phyloP scores from a whole-genome alignment of 2,113 vertebrate species.

The Illadopsis cleaveri region DNA sequence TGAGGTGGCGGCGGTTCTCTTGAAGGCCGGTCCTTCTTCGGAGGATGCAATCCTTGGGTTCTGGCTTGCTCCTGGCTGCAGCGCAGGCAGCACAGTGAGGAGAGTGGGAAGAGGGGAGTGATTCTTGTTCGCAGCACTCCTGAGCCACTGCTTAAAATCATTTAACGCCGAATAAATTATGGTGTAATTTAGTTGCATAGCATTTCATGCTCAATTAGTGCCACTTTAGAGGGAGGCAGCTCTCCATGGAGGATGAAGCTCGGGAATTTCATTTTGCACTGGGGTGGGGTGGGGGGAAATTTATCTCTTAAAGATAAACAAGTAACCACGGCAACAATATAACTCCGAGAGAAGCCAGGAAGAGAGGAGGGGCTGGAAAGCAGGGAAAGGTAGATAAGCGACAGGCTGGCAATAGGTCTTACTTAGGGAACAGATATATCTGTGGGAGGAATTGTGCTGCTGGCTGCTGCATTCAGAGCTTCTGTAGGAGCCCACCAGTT shows the following conservation, averaged over 20 bases:
- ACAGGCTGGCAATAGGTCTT: background rate
- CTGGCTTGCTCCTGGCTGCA: accelerated
- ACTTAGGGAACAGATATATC: background rate
- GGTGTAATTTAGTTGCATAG: constrained; percentile 50
- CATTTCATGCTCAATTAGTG: constrained; percentile 70
- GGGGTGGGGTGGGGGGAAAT: background rate
- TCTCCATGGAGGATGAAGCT: background rate
- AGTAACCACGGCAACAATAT: constrained; percentile 51
- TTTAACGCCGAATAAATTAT: constrained; percentile 62
- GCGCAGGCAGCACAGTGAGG: background rate
- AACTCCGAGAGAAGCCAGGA: background rate
- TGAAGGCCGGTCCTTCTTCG: accelerated
- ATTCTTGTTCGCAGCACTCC: constrained; percentile 2
- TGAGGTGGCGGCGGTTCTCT: accelerated
- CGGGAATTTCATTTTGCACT: background rate
- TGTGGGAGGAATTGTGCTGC: background rate
- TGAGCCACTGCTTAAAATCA: constrained; percentile 46
- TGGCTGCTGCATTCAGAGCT: background rate
- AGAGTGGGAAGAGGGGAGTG: background rate
- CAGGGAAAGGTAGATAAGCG: constrained; percentile 13
- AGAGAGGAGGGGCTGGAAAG: background rate
- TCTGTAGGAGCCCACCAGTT: background rate
- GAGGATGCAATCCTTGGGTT: background rate
- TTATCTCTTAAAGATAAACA: constrained; percentile 21
- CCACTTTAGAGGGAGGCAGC: constrained; percentile 38